A percentile compares a stretch with the other conserved stretches of the same genome.
phyloP scores from a whole-genome alignment of 2,113 vertebrate genomes.

The Muntiacus reevesi region DNA sequence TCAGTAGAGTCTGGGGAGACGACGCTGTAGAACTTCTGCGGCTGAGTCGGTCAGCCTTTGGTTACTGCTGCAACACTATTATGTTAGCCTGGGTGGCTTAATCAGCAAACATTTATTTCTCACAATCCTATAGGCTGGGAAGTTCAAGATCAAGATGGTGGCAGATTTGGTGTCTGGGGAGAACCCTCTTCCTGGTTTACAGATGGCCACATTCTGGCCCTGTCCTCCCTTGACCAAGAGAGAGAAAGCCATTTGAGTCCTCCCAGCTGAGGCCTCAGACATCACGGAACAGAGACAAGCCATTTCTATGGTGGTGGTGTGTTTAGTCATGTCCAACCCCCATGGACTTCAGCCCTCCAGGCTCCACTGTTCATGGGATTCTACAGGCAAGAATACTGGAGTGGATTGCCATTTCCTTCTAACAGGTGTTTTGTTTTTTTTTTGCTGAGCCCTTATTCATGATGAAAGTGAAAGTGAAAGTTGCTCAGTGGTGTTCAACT shows the following conservation, averaged over 20 bases:
- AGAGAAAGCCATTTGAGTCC: background rate
- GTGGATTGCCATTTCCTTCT: too few species aligned
- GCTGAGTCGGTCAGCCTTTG: background rate
- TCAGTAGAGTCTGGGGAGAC: background rate
- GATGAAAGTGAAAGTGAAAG: too few species aligned
- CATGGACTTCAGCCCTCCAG: too few species aligned
- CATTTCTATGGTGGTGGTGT: background rate
- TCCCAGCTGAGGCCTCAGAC: background rate
- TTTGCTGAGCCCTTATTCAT: too few species aligned
- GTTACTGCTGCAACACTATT: background rate
- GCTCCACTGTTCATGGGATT: too few species aligned
- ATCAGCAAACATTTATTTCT: background rate
- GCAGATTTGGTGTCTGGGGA: background rate
- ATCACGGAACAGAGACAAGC: background rate
- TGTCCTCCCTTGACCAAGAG: background rate
- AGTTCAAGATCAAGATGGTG: background rate
- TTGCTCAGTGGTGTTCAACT: too few species aligned
- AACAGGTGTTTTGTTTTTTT: too few species aligned
- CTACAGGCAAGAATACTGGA: too few species aligned
- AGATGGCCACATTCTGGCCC: background rate
- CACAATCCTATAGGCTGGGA: background rate
- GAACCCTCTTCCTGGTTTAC: background rate
- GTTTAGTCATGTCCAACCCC: too few species aligned
- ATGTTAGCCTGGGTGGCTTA: background rate
- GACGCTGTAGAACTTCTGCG: background rate